A percentile compares a stretch with the other conserved stretches of the same genome.
Evolutionary conservation across 2,113 vertebrate species (phyloP).

Genomic region (Chunga burmeisteri): DNA sequence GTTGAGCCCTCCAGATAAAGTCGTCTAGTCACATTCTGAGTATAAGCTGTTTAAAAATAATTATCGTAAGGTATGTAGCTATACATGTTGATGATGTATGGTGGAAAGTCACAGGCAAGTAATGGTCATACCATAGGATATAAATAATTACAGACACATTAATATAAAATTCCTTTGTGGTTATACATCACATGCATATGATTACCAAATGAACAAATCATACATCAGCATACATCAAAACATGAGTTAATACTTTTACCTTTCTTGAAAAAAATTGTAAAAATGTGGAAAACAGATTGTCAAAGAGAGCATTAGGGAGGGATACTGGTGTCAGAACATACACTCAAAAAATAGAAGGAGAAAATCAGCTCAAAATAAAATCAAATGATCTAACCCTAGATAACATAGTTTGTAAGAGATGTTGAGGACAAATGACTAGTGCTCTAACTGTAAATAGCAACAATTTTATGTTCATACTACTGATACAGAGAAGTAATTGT

Average conservation of each 20-base stretch:
- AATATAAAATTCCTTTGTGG: not conserved
- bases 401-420: not conserved
- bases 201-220: not conserved
- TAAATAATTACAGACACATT: not conserved
- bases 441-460: not conserved
- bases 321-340: not conserved
- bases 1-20: constrained; percentile 12
- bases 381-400: not conserved
- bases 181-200: not conserved
- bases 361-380: not conserved
- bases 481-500: not conserved
- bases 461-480: not conserved
- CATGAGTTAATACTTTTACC: not conserved
- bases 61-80: not conserved
- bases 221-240: not conserved
- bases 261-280: not conserved
- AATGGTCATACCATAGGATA: not conserved
- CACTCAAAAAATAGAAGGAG: not conserved
- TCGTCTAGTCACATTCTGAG: not conserved
- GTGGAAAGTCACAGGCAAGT: not conserved
- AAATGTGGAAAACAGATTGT: not conserved
- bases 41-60: not conserved
- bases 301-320: not conserved
- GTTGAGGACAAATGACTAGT: not conserved
- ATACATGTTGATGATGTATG: not conserved